These are phyloP conservation scores for Melieria omissa DNA, from an alignment of 2,888 invertebrate genomes.

Conservation along the genomic window DNA sequence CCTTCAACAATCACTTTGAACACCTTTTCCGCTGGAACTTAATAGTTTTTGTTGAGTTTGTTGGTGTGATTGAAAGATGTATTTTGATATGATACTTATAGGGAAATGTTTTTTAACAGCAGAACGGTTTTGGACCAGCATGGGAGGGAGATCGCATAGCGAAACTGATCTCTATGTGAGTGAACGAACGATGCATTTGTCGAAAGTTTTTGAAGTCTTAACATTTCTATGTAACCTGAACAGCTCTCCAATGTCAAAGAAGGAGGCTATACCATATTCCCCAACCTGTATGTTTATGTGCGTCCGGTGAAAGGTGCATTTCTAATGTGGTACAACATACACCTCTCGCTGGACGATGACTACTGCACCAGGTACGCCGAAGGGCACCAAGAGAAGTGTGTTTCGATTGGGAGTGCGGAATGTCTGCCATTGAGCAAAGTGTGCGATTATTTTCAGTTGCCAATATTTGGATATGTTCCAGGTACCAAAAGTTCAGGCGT, in stretches of 20 bases:
- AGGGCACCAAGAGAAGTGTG: constrained; percentile 95
- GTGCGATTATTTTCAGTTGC: constrained; percentile 69
- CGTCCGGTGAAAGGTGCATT: constrained; percentile 90
- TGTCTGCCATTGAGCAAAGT: too few species aligned
- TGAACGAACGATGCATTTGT: constrained; percentile 49
- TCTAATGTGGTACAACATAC: constrained; percentile 93
- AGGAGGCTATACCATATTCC: constrained; percentile 97
- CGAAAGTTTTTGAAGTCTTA: not conserved
- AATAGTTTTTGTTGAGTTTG: too few species aligned
- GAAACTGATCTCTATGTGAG: constrained; percentile 95
- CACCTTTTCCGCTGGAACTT: too few species aligned
- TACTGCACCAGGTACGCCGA: constrained; percentile 88
- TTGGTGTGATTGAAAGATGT: constrained; percentile 11
- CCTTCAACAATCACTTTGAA: too few species aligned
- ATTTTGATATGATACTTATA: not conserved
- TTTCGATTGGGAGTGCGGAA: not conserved
- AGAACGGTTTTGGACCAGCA: not conserved
- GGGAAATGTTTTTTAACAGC: not conserved
- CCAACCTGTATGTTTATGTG: constrained; percentile 83
- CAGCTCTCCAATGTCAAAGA: constrained; percentile 95
- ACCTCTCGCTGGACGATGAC: constrained; percentile 88
- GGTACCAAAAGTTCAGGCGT: constrained; percentile 81
- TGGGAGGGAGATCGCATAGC: constrained; percentile 80
- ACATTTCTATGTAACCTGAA: not conserved
- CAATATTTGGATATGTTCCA: constrained; percentile 90